phyloP scores from a whole-genome alignment of 1,140 invertebrate genomes.

The Sitobion miscanthi region DNA sequence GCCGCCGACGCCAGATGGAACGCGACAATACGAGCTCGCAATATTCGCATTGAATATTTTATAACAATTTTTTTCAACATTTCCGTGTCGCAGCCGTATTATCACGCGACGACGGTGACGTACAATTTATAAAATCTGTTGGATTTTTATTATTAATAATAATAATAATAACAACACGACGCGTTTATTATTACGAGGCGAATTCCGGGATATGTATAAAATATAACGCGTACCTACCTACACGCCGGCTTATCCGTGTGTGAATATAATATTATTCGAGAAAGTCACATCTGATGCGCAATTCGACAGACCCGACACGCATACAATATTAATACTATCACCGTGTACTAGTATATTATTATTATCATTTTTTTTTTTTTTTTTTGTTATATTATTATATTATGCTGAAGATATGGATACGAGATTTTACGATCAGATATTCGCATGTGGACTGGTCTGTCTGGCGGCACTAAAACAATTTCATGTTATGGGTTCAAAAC shows the following conservation, averaged over 20 bases:
- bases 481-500: background rate
- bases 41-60: background rate
- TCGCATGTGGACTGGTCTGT: background rate
- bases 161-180: background rate
- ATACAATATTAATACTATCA: background rate
- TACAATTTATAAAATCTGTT: background rate
- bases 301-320: background rate
- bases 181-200: background rate
- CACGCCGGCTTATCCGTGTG: background rate
- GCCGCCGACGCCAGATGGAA: background rate
- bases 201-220: constrained; percentile 21
- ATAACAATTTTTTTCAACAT: background rate
- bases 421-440: background rate
- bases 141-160: background rate
- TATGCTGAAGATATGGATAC: background rate
- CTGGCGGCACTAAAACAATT: background rate
- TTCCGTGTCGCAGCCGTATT: background rate
- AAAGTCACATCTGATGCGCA: background rate
- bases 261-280: background rate
- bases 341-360: background rate
- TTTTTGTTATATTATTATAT: background rate
- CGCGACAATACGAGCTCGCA: background rate
- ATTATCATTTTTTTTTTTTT: background rate
- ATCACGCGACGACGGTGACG: background rate
- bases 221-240: background rate